These are phyloP conservation scores for Zootoca vivipara DNA, from an alignment of 2,113 vertebrate genomes.

Conservation along the genomic window DNA sequence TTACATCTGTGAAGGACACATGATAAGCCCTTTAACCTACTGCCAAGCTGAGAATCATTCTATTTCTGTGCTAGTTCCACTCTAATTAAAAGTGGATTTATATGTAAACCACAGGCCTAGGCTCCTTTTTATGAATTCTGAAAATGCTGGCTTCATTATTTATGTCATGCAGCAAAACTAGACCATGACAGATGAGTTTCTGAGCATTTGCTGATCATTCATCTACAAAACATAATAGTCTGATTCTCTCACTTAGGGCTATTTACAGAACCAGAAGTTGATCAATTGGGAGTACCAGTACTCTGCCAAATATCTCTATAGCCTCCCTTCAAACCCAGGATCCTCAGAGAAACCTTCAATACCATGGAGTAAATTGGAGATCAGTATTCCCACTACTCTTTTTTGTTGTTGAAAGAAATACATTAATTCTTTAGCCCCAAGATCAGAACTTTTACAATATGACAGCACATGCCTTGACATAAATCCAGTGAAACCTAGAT, in stretches of 20 bases:
- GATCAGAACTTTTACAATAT: constrained; percentile 49
- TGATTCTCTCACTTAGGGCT: constrained; percentile 76
- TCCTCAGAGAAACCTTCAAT: constrained; percentile 66
- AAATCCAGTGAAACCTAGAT: too few species aligned
- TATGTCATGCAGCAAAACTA: constrained; percentile 76
- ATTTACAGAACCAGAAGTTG: constrained; percentile 77
- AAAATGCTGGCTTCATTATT: constrained; percentile 72
- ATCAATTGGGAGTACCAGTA: constrained; percentile 70
- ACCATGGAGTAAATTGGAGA: constrained; percentile 53
- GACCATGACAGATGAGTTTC: constrained; percentile 76
- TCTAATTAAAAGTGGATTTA: constrained; percentile 70
- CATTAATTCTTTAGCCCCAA: constrained; percentile 52
- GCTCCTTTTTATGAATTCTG: constrained; percentile 71
- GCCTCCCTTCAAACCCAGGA: constrained; percentile 39
- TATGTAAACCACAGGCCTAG: constrained; percentile 58
- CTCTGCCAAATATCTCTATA: constrained; percentile 64
- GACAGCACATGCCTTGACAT: constrained; percentile 22
- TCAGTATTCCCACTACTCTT: background rate
- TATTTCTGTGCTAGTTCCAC: constrained; percentile 48
- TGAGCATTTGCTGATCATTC: constrained; percentile 78
- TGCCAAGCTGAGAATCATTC: constrained; percentile 46
- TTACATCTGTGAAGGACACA: constrained; percentile 45
- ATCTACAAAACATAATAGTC: constrained; percentile 76
- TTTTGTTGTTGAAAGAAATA: constrained; percentile 45
- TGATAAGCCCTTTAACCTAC: constrained; percentile 52